A percentile compares a stretch with the other conserved stretches of the same genome.
These are phyloP conservation scores for Dicerorhinus sumatrensis DNA, from an alignment of 2,113 vertebrate genomes.

Conservation along the genomic window DNA sequence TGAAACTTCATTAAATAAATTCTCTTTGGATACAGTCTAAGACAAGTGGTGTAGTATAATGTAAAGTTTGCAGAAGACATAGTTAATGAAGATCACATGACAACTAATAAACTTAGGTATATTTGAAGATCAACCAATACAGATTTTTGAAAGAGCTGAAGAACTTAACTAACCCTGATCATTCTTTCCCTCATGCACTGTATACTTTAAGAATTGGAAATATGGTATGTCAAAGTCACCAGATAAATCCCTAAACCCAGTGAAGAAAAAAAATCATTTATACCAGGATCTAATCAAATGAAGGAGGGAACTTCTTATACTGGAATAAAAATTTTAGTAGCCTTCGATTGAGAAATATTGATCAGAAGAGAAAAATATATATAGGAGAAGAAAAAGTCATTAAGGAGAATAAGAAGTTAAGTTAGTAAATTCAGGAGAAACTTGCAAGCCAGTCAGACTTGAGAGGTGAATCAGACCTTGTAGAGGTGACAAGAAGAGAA, in stretches of 20 bases:
- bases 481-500: not conserved
- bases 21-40: not conserved
- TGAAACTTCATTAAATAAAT: constrained; percentile 33
- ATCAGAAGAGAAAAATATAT: constrained; percentile 30
- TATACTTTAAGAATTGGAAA: constrained; percentile 43
- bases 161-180: not conserved
- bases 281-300: not conserved
- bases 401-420: not conserved
- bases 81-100: constrained; percentile 12
- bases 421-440: constrained; percentile 18
- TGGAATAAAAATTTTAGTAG: constrained; percentile 17
- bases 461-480: not conserved
- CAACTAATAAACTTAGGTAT: not conserved
- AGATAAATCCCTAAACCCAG: constrained; percentile 36
- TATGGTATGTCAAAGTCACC: not conserved
- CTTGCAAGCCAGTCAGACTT: not conserved
- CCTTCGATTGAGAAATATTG: constrained; percentile 19
- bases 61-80: not conserved
- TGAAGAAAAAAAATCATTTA: constrained; percentile 17
- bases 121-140: not conserved
- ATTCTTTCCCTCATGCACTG: not conserved
- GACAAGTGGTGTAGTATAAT: not conserved
- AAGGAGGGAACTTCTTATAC: not conserved
- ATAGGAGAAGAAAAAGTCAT: constrained; percentile 7
- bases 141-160: not conserved